These are phyloP conservation scores for Triplophysa yarkandensis DNA, from an alignment of 2,797 vertebrate genomes.

Conservation along the genomic window DNA sequence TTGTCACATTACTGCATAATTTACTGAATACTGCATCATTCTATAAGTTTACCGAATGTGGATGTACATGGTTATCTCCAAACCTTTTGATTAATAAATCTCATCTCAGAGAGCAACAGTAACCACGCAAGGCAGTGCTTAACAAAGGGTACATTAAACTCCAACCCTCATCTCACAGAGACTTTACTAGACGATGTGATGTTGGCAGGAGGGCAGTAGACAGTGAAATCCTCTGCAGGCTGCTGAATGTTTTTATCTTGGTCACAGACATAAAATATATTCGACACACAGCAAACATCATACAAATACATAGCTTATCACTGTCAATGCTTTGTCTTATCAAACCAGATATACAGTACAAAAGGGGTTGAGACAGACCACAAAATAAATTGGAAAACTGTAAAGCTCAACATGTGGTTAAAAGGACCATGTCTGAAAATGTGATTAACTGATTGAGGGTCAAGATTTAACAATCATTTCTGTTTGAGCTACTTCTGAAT, in stretches of 20 bases:
- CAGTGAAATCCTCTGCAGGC: neutral
- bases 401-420: too few species aligned
- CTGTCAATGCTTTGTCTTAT: neutral
- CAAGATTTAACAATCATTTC: too few species aligned
- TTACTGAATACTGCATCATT: too few species aligned
- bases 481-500: too few species aligned
- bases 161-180: neutral
- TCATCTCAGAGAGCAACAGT: neutral
- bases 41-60: neutral
- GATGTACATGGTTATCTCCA: neutral
- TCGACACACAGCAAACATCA: neutral
- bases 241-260: neutral
- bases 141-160: neutral
- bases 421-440: too few species aligned
- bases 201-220: too few species aligned
- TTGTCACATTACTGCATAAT: neutral
- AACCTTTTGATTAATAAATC: neutral
- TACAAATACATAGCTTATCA: neutral
- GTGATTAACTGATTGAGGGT: too few species aligned
- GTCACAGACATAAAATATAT: neutral
- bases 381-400: too few species aligned
- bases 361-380: neutral
- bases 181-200: neutral
- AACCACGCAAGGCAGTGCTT: neutral
- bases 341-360: neutral